phyloP scores from a whole-genome alignment of 2,888 invertebrate genomes.

The Sylvicola fuscatus region DNA sequence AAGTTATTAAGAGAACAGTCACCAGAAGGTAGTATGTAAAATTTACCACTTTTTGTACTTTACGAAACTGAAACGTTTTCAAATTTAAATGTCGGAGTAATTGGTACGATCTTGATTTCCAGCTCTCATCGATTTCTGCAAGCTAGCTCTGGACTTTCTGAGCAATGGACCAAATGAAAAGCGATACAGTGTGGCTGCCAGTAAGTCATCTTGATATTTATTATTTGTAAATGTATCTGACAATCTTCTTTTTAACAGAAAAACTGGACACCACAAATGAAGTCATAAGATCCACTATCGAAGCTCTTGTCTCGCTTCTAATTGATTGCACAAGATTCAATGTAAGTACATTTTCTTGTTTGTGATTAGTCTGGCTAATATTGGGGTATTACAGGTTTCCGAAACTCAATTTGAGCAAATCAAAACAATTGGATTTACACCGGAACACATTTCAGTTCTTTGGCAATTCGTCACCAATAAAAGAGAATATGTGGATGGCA shows the following conservation, averaged over 20 bases:
- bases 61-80: no score
- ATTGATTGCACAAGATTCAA: constrained; percentile 49
- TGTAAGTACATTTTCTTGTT: constrained; percentile 24
- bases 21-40: constrained; percentile 24
- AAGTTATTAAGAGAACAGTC: constrained; percentile 29
- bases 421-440: constrained; percentile 13
- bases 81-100: background rate
- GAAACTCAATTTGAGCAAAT: constrained; percentile 13
- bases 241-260: constrained; percentile 13
- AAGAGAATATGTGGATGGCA: constrained; percentile 18
- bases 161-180: constrained; percentile 36
- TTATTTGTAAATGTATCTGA: background rate
- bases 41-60: background rate
- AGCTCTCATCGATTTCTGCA: constrained; percentile 41
- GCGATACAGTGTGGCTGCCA: constrained; percentile 30
- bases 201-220: constrained; percentile 5
- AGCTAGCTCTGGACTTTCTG: constrained; percentile 36
- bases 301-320: constrained; percentile 51
- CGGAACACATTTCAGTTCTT: constrained; percentile 17
- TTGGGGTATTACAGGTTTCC: constrained; percentile 6
- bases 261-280: constrained; percentile 30
- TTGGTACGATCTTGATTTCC: background rate
- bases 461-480: constrained; percentile 21
- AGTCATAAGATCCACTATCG: constrained; percentile 33
- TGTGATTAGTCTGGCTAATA: background rate